Evolutionary conservation across 1,140 invertebrate species (phyloP), one percentile per base, ranked within the genome.

Genomic region (Eurosta solidaginis): DNA sequence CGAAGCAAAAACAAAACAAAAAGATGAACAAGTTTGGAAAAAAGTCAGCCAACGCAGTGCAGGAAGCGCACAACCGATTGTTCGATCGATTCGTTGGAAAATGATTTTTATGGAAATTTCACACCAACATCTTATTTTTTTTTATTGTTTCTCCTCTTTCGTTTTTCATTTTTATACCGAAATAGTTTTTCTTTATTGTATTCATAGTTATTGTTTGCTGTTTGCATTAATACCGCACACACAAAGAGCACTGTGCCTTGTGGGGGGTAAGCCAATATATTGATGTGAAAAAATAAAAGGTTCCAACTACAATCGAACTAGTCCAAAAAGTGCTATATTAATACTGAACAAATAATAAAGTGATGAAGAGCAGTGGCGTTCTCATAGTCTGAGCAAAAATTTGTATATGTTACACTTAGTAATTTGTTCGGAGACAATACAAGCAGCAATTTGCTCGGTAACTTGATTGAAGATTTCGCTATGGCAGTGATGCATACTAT

Each of bases 81-180:
- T 68, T 68, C 59, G 59, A 68, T 68, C 59, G 59, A 68, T 33
- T 20, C 33, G 59, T 33, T 40, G 59, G 33, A 68, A 68, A 68
- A 68, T 68, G 59, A 68, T 68, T 68, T 68, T 68, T 68, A 68
- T 68, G 59, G 29, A 68, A 68, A 68, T 68, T 68, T 68, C 59
- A 20, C 59, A 20, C 14, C 20, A 68, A 5, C 6, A 20, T 17
- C 20, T 10, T 20, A 40, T 40, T 40, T 33, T 33, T 68, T 29
- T 22, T 68, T 68, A 33, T 36, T 68, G 9, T 68, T 33, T 40
- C n/a, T n/a, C n/a, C n/a, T n/a, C n/a, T n/a, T n/a, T n/a, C n/a
- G n/a, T n/a, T n/a, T 40, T n/a, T n/a, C n/a, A 20, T n/a, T 68
- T 68, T 68, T 40, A 20, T 27, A 54, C 27, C 12, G 50, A 10